Evolutionary conservation across 2,113 vertebrate species (phyloP), one percentile per base, ranked within the genome.

Genomic region (Ophthalmolycus amberensis): DNA sequence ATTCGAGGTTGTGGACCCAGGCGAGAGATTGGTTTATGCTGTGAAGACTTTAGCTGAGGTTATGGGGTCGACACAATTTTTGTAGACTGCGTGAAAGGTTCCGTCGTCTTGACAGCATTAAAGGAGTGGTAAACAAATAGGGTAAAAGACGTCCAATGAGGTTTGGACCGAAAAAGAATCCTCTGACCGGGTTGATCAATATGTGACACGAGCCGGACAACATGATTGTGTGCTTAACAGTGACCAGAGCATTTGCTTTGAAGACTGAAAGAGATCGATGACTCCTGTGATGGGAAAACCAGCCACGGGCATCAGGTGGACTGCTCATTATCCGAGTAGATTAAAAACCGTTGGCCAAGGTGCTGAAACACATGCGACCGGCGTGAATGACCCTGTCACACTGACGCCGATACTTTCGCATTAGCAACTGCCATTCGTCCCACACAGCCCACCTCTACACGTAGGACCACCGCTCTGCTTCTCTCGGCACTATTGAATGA

Each of bases 201-300:
- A 42, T 6, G n/a, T 58, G 58, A 64, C n/a, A 32, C 6, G 1
- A 25, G 38, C 42, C 14, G 9, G 9, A 14, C 37, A 58, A 37
- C 29, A 1, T 11, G 60, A 46, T n/a, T 16, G 44, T 38, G 27
- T 6, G 20, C 42, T 42, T 22, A 25, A 42, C 40, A 15, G 15
- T 54, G 34, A 83, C 20, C 9, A 20, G 32, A 66, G 34, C 40
- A 25, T 68, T 73, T 63, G 27, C 75, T 60, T 29, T 71, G 59
- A 82, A 38, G 65, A 59, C 59, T 16, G 34, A 65, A 62, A 52
- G 58, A 71, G 29, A 82, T 82, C 27, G 56, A 29, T 70, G 38
- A 14, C 46, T 69, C 27, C 20, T 68, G 44, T 46, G 54, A 84
- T 12, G 37, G 46, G 37, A 63, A 64, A 69, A 59, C 27, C 22